A percentile compares a stretch with the other conserved stretches of the same genome.
Conservation (phyloP, 2,888 invertebrate species). For the Agonopterix arenella region DNA sequence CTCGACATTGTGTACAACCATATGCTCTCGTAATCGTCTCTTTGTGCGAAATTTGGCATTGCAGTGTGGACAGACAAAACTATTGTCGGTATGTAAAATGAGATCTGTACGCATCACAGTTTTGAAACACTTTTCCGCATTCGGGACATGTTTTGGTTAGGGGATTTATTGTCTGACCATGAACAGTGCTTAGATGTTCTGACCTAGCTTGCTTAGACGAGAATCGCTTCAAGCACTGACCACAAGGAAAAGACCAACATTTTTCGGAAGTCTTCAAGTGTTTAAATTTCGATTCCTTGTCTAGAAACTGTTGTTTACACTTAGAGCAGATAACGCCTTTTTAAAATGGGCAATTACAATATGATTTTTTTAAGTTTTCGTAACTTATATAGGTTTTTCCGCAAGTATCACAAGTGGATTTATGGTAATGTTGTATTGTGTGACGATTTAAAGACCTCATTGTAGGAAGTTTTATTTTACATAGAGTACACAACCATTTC, state of each 20-base stretch:
- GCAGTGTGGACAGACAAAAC: conserved; percentile 13
- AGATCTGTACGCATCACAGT: conserved; percentile 15
- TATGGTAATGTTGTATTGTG: conserved; percentile 28
- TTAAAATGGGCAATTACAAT: conserved; percentile 13
- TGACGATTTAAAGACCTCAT: conserved; percentile 30
- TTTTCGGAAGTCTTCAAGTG: conserved; percentile 20
- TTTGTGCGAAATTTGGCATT: conserved; percentile 36
- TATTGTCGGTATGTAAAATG: conserved; percentile 24
- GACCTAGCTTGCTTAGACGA: conserved; percentile 35
- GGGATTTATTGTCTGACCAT: conserved; percentile 37
- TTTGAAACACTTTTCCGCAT: conserved; percentile 23
- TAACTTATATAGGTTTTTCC: conserved; percentile 27
- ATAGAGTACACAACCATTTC: conserved; percentile 22
- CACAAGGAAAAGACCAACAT: conserved; percentile 29
- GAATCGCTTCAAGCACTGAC: conserved; percentile 24
- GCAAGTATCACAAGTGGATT: conserved; percentile 31
- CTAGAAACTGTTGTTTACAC: conserved; percentile 24
- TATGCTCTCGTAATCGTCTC: conserved; percentile 39
- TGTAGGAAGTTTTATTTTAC: conserved; percentile 21
- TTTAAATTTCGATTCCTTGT: conserved; percentile 16
- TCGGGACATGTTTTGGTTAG: conserved; percentile 21
- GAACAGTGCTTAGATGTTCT: conserved; percentile 41
- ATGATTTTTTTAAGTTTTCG: conserved; percentile 21
- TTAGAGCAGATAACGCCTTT: conserved; percentile 20
- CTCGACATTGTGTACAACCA: conserved; percentile 39